Conservation (phyloP, 2,888 invertebrate genomes). For the Urechis unicinctus region DNA sequence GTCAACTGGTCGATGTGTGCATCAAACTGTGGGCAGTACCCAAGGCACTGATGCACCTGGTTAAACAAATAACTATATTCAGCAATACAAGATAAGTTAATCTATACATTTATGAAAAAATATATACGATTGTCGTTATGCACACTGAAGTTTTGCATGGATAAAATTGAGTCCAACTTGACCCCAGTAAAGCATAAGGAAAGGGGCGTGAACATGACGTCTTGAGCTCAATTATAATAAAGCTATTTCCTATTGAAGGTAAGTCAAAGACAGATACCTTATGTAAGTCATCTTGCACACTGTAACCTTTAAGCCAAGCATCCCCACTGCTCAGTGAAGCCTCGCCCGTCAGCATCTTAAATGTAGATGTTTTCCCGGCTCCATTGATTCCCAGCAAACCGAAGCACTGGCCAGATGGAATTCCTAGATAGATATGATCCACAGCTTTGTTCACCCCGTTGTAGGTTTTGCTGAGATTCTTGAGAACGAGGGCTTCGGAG, state of each 20-base stretch:
- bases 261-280: too few species aligned
- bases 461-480: constrained; percentile 61
- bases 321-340: constrained; percentile 66
- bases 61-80: background rate
- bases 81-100: background rate
- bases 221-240: too few species aligned
- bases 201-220: too few species aligned
- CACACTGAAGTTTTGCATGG: too few species aligned
- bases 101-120: background rate
- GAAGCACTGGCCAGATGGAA: constrained; percentile 71
- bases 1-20: constrained; percentile 73
- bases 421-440: constrained; percentile 65
- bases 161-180: too few species aligned
- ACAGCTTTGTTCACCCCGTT: constrained; percentile 71
- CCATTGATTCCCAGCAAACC: constrained; percentile 63
- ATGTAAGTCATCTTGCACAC: constrained; percentile 3
- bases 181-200: too few species aligned
- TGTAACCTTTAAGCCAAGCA: constrained; percentile 60
- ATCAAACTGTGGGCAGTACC: constrained; percentile 87
- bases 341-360: constrained; percentile 73
- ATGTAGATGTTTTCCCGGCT: constrained; percentile 66
- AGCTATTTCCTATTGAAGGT: too few species aligned
- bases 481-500: constrained; percentile 54
- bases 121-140: too few species aligned
- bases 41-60: constrained; percentile 70